phyloP scores from a whole-genome alignment of 2,113 vertebrate species.

The Muntiacus muntjak region DNA sequence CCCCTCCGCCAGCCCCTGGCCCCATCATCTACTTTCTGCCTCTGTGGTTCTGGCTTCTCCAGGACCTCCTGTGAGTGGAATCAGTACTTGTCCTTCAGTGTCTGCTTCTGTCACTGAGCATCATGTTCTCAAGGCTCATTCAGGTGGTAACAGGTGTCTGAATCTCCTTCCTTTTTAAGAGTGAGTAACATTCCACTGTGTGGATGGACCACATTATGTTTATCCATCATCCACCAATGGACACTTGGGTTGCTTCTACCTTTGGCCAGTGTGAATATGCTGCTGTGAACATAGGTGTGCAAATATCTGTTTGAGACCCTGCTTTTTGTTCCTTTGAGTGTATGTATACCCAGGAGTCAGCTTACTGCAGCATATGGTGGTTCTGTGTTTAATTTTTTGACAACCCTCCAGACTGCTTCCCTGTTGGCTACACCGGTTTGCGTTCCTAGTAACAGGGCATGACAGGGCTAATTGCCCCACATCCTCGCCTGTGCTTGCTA shows the following conservation, averaged over 20 bases:
- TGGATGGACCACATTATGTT: accelerated
- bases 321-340: too few species aligned
- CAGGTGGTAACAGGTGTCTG: accelerated
- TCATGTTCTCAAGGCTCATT: not conserved
- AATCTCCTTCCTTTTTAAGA: not conserved
- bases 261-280: not conserved
- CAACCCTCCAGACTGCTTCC: not conserved
- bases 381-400: not conserved
- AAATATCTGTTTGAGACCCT: not conserved
- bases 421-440: too few species aligned
- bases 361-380: not conserved
- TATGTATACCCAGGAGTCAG: too few species aligned
- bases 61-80: not conserved
- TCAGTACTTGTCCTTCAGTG: not conserved
- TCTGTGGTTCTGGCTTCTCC: not conserved
- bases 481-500: not conserved
- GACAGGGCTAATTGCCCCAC: not conserved
- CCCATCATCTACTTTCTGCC: not conserved
- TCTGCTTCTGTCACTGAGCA: not conserved
- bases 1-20: not conserved
- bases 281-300: not conserved
- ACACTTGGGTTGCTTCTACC: not conserved
- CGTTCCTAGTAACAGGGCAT: not conserved
- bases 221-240: not conserved
- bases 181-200: accelerated